Evolutionary conservation across 2,113 vertebrate species (phyloP), one percentile per base, ranked within the genome.

Genomic region (Meriones unguiculatus): DNA sequence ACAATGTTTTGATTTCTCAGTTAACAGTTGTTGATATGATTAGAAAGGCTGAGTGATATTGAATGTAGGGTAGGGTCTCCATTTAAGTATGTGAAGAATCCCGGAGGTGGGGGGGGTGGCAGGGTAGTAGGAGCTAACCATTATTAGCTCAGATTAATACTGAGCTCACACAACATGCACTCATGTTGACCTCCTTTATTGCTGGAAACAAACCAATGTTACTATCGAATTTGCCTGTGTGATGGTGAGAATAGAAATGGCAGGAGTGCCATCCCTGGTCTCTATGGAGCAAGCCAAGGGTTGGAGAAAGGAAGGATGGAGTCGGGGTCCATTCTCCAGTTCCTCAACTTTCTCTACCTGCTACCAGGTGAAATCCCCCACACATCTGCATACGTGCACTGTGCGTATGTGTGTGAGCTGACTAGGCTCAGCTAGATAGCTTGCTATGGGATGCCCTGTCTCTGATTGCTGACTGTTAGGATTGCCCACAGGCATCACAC

Each of bases 171-270:
- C n/a, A n/a, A n/a, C n/a, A 77, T 22, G 10, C 32, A 69, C 50
- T 78, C 9, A 28, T 38, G 15, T 88, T 95, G 32, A 91, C 20
- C 81, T 72, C 59, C 50, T 87, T 96, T 82, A 67, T 73, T 82
- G 93, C 90, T 77, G 30, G 54, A 38, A 93, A 85, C 67, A 70
- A 86, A 88, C 24, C 52, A 52, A 12, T 25, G 28, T 57, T 72
- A 30, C 30, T 22, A 41, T 57, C 77, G 65, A 54, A 70, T 78
- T 89, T 46, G 38, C 24, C 62, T 28, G 20, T 59, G 25, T 20
- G 46, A 18, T 28, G 14, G 46, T 62, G 28, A 95, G 8, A 95
- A 32, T 77, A 90, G 64, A 91, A 69, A 54, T 13, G 41, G 15
- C 12, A 64, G 87, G 10, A 50, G 17, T 59, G 32, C 65, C 67